Evolutionary conservation across 2,797 vertebrate species (phyloP), one percentile per base, ranked within the genome.

Genomic region (Poecilia gillii): DNA sequence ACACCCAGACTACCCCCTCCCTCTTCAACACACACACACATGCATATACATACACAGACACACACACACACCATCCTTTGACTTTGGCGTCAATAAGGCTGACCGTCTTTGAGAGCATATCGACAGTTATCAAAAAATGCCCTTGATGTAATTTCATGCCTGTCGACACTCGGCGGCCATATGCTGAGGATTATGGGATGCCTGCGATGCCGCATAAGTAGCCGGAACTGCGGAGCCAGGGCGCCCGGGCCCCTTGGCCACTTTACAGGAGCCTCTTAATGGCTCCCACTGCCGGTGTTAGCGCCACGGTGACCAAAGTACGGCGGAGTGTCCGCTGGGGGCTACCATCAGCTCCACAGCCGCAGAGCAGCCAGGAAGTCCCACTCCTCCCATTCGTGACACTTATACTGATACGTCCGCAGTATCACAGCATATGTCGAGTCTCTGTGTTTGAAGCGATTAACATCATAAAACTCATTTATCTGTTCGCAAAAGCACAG

Each of bases 101-200:
- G 95, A 95, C 94, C 75, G 88, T 95, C 94, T 96, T 97, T 96
- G 95, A 94, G 95, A 92, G 95, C 94, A 94, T 97, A 97, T 97
- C 95, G 97, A 97, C 96, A 95, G 96, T 97, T 98, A 98, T 98
- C 97, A 98, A 97, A 98, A 95, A 97, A 97, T 95, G 97, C 97
- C 97, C 97, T 98, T 98, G 97, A 97, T 97, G 97, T 96, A 97
- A 97, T 97, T 97, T 97, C 96, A 96, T 96, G 96, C 96, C 95
- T 96, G 95, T 97, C 95, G 95, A 96, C 97, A 95, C 95, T 95
- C 95, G 88, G 78, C 0, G 94, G 90, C 95, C 96, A 94, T 96
- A 95, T 96, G 96, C 96, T 94, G 91, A 94, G 96, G 95, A 94
- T 96, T 95, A 96, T 93, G 93, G 94, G 94, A 95, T 93, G 92